These are phyloP conservation scores for Spisula subtruncata DNA, from an alignment of 2,888 invertebrate genomes.

Conservation along the genomic window DNA sequence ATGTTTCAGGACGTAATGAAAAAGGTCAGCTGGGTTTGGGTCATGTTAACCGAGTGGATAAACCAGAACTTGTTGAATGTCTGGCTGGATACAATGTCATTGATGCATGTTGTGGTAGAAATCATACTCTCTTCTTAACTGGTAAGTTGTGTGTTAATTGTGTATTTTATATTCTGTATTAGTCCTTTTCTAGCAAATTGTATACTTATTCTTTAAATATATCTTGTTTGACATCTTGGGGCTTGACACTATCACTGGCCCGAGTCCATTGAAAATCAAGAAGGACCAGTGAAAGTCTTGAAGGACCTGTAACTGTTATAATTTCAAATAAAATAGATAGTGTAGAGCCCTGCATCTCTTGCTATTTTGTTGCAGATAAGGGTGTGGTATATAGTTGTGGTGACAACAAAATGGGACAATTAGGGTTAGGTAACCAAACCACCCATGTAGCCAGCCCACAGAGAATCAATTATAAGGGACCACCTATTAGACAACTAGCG, in stretches of 20 bases:
- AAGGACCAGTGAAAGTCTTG: too few species aligned
- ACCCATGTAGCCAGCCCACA: slow-evolving; percentile 88
- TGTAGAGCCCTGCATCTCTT: too few species aligned
- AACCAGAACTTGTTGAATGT: slow-evolving; percentile 93
- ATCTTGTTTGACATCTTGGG: too few species aligned
- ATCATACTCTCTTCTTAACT: slow-evolving; percentile 95
- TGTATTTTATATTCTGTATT: too few species aligned
- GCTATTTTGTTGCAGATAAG: slow-evolving; percentile 89
- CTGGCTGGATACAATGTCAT: slow-evolving; percentile 94
- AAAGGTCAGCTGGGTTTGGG: slow-evolving; percentile 95
- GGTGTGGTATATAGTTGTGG: slow-evolving; percentile 96
- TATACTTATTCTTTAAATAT: too few species aligned
- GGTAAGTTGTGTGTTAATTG: slow-evolving; percentile 88
- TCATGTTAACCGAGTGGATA: slow-evolving; percentile 91
- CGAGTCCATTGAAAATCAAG: too few species aligned
- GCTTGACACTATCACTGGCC: too few species aligned
- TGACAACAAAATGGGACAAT: slow-evolving; percentile 97
- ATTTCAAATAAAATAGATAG: too few species aligned
- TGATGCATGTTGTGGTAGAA: slow-evolving; percentile 95
- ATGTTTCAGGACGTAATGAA: slow-evolving; percentile 90
- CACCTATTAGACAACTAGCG: slow-evolving; percentile 95
- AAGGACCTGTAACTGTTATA: too few species aligned
- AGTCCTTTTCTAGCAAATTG: too few species aligned
- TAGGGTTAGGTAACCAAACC: slow-evolving; percentile 93
- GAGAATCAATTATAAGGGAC: slow-evolving; percentile 89